These are phyloP conservation scores for Andrena dorsata DNA, from an alignment of 2,888 invertebrate genomes.

Conservation along the genomic window DNA sequence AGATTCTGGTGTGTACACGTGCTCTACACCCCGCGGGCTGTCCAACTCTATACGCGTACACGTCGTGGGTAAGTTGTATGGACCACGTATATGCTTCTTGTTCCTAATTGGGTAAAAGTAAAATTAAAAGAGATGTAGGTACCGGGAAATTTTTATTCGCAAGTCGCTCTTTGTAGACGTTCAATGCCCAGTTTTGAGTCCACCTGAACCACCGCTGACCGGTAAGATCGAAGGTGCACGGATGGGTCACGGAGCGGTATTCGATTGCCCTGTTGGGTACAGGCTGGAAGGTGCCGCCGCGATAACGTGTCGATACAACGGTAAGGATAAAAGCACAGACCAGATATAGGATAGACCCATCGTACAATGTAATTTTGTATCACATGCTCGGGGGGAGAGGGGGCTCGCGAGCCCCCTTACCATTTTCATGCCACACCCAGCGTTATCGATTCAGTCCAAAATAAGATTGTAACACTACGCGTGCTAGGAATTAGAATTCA, in stretches of 20 bases:
- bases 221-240: slow-evolving; percentile 92
- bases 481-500: no score
- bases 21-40: slow-evolving; percentile 92
- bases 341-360: no score
- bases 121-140: no score
- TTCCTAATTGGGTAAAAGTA: neutral
- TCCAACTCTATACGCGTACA: slow-evolving; percentile 91
- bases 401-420: no score
- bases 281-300: slow-evolving; percentile 91
- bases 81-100: no score
- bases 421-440: no score
- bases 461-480: no score
- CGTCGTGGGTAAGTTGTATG: slow-evolving; percentile 90
- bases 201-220: slow-evolving; percentile 88
- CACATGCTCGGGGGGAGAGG: no score
- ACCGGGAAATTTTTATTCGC: no score
- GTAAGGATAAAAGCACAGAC: slow-evolving; percentile 58
- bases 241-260: slow-evolving; percentile 91
- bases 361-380: no score
- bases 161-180: slow-evolving; percentile 79
- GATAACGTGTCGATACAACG: slow-evolving; percentile 90
- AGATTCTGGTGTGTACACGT: slow-evolving; percentile 94
- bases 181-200: slow-evolving; percentile 81
- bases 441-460: no score
- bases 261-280: slow-evolving; percentile 93